Conservation (phyloP, 2,888 invertebrate genomes). For the Drosophila sordidula region DNA sequence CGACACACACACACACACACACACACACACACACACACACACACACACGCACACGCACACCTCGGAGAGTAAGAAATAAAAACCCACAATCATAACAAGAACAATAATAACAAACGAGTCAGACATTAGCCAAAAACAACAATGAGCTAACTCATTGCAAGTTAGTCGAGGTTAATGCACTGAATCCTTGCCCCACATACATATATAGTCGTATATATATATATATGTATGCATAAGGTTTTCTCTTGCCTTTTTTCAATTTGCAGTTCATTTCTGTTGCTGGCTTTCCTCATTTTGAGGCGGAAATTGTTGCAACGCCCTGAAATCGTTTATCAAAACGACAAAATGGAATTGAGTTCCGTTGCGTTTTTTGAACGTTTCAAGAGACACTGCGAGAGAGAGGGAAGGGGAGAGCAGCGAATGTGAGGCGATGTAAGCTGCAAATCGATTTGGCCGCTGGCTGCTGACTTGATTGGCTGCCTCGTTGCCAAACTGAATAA, state of each 20-base stretch:
- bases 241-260: constrained; percentile 59
- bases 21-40: constrained; percentile 34
- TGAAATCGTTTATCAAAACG: constrained; percentile 82
- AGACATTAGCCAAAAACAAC: constrained; percentile 66
- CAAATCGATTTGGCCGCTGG: constrained; percentile 81
- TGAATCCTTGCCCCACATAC: constrained; percentile 39
- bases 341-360: constrained; percentile 82
- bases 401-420: neutral
- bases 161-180: constrained; percentile 79
- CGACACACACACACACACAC: constrained; percentile 31
- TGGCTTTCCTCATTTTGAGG: constrained; percentile 69
- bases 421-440: constrained; percentile 48
- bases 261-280: constrained; percentile 67
- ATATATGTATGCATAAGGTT: constrained; percentile 20
- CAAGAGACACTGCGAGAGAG: neutral
- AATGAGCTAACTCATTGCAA: constrained; percentile 40
- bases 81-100: constrained; percentile 26
- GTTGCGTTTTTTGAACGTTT: constrained; percentile 53
- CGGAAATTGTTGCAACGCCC: constrained; percentile 83
- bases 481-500: constrained; percentile 13
- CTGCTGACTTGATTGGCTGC: constrained; percentile 57
- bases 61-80: constrained; percentile 17
- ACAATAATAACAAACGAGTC: constrained; percentile 25
- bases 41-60: constrained; percentile 18
- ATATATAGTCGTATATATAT: neutral